Evolutionary conservation across 2,113 vertebrate genomes (phyloP).

Genomic region (Silurus asotus): DNA sequence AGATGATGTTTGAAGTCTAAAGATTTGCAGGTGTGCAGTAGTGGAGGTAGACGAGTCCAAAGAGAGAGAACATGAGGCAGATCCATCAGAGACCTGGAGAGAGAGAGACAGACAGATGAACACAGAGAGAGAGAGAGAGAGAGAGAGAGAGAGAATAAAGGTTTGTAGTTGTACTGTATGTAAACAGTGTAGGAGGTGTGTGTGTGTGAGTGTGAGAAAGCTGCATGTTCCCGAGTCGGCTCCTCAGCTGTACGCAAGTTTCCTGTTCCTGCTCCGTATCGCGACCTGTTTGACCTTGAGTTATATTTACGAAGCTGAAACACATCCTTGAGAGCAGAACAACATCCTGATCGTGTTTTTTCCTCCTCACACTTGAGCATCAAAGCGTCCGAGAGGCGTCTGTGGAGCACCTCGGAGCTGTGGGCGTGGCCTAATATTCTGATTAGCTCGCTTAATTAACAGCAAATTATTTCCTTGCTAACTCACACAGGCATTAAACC

Average conservation of each 20-base stretch:
- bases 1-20: too few species aligned
- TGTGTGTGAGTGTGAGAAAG: too few species aligned
- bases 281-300: conserved; percentile 56
- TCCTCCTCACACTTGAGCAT: conserved; percentile 63
- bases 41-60: too few species aligned
- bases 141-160: too few species aligned
- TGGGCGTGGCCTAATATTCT: conserved; percentile 12
- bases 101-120: too few species aligned
- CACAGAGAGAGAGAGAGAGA: too few species aligned
- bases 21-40: too few species aligned
- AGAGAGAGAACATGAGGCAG: too few species aligned
- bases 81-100: too few species aligned
- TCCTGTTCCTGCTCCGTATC: conserved; percentile 63
- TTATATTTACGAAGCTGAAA: conserved; percentile 54
- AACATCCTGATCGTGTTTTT: conserved; percentile 67
- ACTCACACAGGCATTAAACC: neutral
- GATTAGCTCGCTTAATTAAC: neutral
- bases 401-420: neutral
- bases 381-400: conserved; percentile 68
- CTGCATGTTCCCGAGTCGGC: conserved; percentile 40
- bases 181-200: too few species aligned
- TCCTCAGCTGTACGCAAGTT: conserved; percentile 45
- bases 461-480: neutral
- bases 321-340: conserved; percentile 65
- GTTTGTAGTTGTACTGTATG: too few species aligned